Conservation (phyloP, 2,113 vertebrate genomes). For the Alexandromys fortis region DNA sequence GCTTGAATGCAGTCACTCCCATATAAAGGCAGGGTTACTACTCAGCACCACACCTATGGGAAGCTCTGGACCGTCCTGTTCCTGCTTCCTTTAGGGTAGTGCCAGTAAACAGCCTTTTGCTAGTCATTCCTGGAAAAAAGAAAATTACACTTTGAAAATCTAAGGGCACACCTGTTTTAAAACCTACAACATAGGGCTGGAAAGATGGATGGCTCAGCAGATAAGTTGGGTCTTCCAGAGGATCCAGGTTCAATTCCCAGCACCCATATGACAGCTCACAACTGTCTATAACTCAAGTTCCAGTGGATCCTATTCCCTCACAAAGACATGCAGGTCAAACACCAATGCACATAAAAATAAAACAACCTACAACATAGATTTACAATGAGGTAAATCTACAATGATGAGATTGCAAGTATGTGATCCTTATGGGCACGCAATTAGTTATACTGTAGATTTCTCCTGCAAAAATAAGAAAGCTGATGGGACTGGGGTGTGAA, state of each 20-base stretch:
- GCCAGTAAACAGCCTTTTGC: not conserved
- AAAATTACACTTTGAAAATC: constrained; percentile 39
- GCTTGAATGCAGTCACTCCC: constrained; percentile 66
- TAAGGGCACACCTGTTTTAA: constrained; percentile 36
- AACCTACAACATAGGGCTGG: not conserved
- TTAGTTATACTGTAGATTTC: constrained; percentile 22
- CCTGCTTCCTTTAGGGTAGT: not conserved
- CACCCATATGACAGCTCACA: not conserved
- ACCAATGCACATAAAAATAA: not conserved
- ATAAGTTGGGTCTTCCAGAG: not conserved
- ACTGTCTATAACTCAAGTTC: not conserved
- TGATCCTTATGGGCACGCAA: not conserved
- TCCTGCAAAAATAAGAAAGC: not conserved
- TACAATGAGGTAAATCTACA: not conserved
- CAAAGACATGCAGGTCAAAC: not conserved
- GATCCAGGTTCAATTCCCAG: not conserved
- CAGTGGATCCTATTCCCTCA: not conserved
- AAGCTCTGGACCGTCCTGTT: not conserved
- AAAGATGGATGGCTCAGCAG: not conserved
- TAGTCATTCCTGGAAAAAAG: not conserved
- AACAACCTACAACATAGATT: not conserved
- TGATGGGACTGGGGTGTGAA: not conserved
- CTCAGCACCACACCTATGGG: constrained; percentile 27
- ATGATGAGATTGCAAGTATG: not conserved
- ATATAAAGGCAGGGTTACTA: constrained; percentile 24